These are phyloP conservation scores for Tetropium fuscum DNA, from an alignment of 2,888 invertebrate genomes.

Conservation along the genomic window DNA sequence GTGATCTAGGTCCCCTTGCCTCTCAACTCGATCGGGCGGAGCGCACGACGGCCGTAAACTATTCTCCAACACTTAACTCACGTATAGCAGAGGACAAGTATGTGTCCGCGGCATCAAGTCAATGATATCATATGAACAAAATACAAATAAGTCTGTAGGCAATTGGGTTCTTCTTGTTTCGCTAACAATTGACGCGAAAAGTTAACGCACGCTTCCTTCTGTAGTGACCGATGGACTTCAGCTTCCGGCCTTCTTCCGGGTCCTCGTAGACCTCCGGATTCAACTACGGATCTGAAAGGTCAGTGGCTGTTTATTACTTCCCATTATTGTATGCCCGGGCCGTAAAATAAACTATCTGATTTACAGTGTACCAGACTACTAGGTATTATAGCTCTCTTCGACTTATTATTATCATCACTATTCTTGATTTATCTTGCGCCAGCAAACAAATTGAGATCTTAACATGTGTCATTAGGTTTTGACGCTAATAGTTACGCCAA, in stretches of 20 bases:
- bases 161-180: conserved; percentile 29
- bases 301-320: conserved; percentile 64
- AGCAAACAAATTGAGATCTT: too few species aligned
- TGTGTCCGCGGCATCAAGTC: conserved; percentile 61
- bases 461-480: too few species aligned
- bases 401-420: too few species aligned
- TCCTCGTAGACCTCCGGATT: conserved; percentile 61
- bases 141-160: conserved; percentile 34
- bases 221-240: conserved; percentile 64
- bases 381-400: too few species aligned
- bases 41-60: conserved; percentile 65
- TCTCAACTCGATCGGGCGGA: conserved; percentile 60
- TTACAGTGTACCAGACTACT: too few species aligned
- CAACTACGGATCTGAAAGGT: conserved; percentile 62
- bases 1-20: conserved; percentile 58
- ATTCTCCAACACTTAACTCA: conserved; percentile 68
- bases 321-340: conserved; percentile 47
- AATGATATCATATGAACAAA: conserved; percentile 54
- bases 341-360: conserved; percentile 18
- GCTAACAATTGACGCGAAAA: conserved; percentile 32
- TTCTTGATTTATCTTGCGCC: too few species aligned
- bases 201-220: conserved; percentile 40
- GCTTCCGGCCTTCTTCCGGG: conserved; percentile 64
- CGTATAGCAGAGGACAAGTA: conserved; percentile 66
- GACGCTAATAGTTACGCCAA: too few species aligned